Base-by-base conservation (phyloP, 2,888 invertebrate species). In the Nephrocerus scutellatus region DNA sequence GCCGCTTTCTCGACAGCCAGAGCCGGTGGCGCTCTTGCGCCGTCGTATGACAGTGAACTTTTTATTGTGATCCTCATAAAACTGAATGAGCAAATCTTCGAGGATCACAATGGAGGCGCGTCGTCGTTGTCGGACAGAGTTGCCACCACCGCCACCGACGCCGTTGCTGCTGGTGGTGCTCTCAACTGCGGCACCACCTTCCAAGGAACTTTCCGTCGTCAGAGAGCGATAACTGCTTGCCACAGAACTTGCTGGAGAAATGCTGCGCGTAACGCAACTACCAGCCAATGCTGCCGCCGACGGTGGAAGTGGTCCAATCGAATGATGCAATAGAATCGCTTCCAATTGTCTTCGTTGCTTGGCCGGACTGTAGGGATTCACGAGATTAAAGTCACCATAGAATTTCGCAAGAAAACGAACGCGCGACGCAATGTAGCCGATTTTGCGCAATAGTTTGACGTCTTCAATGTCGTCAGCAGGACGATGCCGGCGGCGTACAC, bases 371-470 rank as follows among this genome's bases (percentile, higher is more conserved):
- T 64, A 64, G 9, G 64, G 64, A 56, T 64, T 64, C 33, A 57
- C 53, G 40, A 64, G 41, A 7, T 53, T 61, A 16, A 62, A 63
- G 35, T 62, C 60, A 23, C 56, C 60, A 56, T 62, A 66, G 26
- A 58, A 50, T 41, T 62, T 59, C 37, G 65, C 59, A 34, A 68
- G 48, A 22, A 57, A 55, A 12, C 66, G 66, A 14, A 68, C 60
- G 4, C 66, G 58, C 6, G 66, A 60, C 16, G 68, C 66, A 50
- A 68, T 68, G 34, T 60, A 66, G 34, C 68, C 68, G 44, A 68
- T 63, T 38, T 65, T 61, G 19, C 64, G 64, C 46, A 68, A 49
- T 39, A 68, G 45, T 39, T 66, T 63, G 39, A 66, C 64, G 59
- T 67, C 66, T 46, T 63, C 54, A 46, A 52, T 59, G 36, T 53